These are phyloP conservation scores for Diabrotica balteata DNA, from an alignment of 2,888 invertebrate species.

Conservation along the genomic window DNA sequence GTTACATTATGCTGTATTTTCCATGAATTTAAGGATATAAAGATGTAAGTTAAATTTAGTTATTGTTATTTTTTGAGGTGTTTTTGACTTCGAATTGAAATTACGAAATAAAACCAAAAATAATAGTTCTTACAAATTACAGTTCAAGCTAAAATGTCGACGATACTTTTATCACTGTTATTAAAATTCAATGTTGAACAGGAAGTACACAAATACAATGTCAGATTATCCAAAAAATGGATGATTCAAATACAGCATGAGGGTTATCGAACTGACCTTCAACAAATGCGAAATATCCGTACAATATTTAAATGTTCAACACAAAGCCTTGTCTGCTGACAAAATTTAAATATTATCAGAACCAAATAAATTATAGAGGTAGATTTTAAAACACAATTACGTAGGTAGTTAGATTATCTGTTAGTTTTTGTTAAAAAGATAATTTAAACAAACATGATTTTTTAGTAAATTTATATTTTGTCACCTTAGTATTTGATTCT, in stretches of 20 bases:
- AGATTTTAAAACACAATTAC: constrained; percentile 1
- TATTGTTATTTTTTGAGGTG: no score
- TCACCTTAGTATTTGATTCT: no score
- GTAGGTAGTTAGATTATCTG: background rate
- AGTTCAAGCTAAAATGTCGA: no score
- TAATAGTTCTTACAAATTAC: no score
- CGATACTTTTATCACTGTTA: constrained; percentile 9
- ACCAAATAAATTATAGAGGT: constrained; percentile 19
- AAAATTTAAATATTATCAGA: constrained; percentile 48
- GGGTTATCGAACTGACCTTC: constrained; percentile 50
- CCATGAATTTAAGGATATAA: no score
- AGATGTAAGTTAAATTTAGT: no score
- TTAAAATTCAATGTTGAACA: constrained; percentile 26
- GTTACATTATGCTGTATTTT: no score
- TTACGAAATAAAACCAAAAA: no score
- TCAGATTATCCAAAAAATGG: constrained; percentile 30
- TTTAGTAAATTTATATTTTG: no score
- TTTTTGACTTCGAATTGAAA: no score
- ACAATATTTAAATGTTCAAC: constrained; percentile 42
- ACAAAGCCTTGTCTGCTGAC: constrained; percentile 40
- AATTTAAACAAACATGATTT: no score
- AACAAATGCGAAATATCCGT: constrained; percentile 45
- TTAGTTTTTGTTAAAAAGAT: no score
- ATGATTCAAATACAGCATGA: constrained; percentile 32
- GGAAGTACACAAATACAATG: constrained; percentile 29